Conservation (phyloP, 2,797 vertebrate species). For the Octomys mimax region DNA sequence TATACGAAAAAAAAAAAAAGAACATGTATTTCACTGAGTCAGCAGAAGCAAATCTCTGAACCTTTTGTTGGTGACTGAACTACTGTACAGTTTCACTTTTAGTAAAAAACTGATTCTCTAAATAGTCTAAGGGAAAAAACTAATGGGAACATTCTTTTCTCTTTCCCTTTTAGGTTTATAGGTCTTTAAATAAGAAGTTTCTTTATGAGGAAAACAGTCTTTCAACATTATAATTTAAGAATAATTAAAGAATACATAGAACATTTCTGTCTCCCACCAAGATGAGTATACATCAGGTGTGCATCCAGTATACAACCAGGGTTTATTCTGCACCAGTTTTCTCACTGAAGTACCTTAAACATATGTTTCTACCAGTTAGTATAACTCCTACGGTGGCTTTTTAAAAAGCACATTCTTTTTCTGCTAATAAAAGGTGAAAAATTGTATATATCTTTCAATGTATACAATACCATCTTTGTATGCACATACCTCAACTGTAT, state of each 20-base stretch:
- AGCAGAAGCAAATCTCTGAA: slow-evolving; percentile 67
- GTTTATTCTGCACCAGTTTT: background rate
- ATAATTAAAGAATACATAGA: background rate
- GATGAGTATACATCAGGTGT: background rate
- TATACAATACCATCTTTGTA: background rate
- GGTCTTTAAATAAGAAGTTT: slow-evolving; percentile 38
- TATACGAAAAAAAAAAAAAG: background rate
- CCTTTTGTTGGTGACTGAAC: slow-evolving; percentile 61
- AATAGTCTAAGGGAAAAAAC: background rate
- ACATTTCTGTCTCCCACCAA: background rate
- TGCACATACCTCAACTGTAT: background rate
- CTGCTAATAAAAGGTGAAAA: background rate
- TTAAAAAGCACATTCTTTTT: background rate
- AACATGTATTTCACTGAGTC: slow-evolving; percentile 23
- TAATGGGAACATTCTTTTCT: background rate
- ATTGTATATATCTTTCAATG: background rate
- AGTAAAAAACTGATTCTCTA: slow-evolving; percentile 73
- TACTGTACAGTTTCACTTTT: slow-evolving; percentile 73
- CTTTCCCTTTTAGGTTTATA: slow-evolving; percentile 50
- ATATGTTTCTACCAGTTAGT: background rate
- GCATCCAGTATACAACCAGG: background rate
- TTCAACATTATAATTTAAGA: slow-evolving; percentile 53
- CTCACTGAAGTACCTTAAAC: slow-evolving; percentile 30
- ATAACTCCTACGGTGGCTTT: background rate
- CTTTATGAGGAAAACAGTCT: slow-evolving; percentile 29